These are phyloP conservation scores for Urocynchramus pylzowi DNA, from an alignment of 2,113 vertebrate genomes.

Conservation along the genomic window DNA sequence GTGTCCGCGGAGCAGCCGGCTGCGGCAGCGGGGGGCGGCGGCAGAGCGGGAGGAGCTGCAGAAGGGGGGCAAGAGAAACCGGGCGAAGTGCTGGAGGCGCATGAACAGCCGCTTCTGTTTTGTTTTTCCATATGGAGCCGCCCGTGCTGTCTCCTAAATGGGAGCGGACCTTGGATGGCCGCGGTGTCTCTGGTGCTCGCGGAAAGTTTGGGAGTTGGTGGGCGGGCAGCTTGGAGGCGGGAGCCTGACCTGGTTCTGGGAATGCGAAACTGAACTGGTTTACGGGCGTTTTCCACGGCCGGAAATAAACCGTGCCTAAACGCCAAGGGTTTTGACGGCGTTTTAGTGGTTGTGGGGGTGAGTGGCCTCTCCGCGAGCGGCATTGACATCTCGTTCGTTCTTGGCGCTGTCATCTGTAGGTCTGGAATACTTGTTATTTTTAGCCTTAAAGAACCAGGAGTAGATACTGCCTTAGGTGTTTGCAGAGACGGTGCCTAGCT, in stretches of 20 bases:
- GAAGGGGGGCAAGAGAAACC: background rate
- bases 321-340: fast-evolving
- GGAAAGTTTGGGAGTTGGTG: background rate
- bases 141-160: fast-evolving
- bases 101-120: fast-evolving
- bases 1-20: background rate
- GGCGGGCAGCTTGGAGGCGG: background rate
- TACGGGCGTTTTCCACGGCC: no score
- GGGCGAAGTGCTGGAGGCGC: no score
- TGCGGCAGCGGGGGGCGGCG: background rate
- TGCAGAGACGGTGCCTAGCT: no score
- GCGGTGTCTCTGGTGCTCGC: no score
- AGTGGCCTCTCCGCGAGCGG: background rate
- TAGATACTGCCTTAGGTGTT: background rate
- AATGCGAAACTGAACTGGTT: background rate
- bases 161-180: background rate
- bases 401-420: background rate
- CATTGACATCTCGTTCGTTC: fast-evolving
- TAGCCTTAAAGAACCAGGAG: background rate
- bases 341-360: fast-evolving
- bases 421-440: background rate
- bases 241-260: background rate
- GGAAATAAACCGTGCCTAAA: background rate
- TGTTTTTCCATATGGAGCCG: fast-evolving
- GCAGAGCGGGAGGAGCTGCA: background rate